Base-by-base conservation (phyloP, 2,888 invertebrate genomes). In the Leucophenga montana region DNA sequence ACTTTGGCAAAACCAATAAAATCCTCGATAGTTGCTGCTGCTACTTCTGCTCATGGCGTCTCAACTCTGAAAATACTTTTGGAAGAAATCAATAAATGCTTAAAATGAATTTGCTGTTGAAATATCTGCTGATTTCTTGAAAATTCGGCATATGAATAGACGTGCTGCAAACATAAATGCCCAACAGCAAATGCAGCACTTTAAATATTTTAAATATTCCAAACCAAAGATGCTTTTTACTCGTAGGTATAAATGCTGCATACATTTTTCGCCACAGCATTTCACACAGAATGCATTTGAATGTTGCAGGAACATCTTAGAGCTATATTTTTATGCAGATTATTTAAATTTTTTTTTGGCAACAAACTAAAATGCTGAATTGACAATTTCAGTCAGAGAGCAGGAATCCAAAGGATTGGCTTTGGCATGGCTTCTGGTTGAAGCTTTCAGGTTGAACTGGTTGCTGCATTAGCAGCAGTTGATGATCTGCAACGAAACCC, bases 1-100 rank as follows among this genome's bases (percentile, higher is more conserved):
- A 33, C 33, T 59, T 27, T 69, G 67, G 64, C 62, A 65, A 13
- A 11, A 46, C 20, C 66, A 62, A 57, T 68, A 68, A 67, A 69
- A 68, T 57, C 18, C 57, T 61, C 46, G 56, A 39, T 8, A 46
- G 66, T 31, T 66, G 61, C 16, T 53, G 44, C 20, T 57, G 46
- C 50, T 33, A 14, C 16, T 16, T 64, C 16, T 46, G 64, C 50
- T 66, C 50, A 9, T 53, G 44, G 20, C 50, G 39, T 27, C n/a
- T 59, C 14, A 16, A 59, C 13, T 27, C n/a, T 11, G 27, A 59
- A 59, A 16, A 33, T 4, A n/a, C n/a, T n/a, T 16, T 59, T 33
- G n/a, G n/a, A 13, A 33, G 33, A 33, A 59, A 59, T 59, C 59
- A 59, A 59, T 59, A 59, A 59, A 59, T 59, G 33, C 59, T 56